Conservation (phyloP, 2,797 vertebrate species). For the Dermochelys coriacea region DNA sequence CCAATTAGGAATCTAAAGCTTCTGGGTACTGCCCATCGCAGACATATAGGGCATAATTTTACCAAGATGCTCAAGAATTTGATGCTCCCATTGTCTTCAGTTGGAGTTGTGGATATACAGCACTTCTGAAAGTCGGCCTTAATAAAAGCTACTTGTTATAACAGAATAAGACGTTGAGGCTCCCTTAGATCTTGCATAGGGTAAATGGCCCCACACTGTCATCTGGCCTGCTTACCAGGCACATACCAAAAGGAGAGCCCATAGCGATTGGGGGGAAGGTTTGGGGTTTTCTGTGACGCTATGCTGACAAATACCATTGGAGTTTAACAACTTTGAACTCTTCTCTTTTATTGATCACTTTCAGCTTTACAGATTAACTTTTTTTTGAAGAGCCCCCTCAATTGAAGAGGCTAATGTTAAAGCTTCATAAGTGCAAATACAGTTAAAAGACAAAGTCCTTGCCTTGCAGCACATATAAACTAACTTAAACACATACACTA, state of each 20-base stretch:
- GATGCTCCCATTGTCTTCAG: background rate
- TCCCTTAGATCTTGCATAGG: background rate
- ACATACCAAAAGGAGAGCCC: background rate
- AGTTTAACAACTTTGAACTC: background rate
- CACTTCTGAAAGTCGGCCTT: background rate
- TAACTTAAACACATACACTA: background rate
- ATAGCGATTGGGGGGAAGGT: background rate
- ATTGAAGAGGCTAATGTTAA: background rate
- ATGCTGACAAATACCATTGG: background rate
- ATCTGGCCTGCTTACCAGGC: background rate
- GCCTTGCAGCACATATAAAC: background rate
- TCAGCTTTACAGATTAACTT: background rate
- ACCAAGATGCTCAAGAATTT: background rate
- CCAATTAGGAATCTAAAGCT: background rate
- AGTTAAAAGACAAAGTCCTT: background rate
- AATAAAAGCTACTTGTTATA: background rate
- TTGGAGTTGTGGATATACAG: background rate
- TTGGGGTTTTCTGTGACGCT: background rate
- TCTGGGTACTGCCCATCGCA: background rate
- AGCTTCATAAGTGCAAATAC: background rate
- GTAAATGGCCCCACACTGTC: background rate
- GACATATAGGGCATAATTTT: background rate
- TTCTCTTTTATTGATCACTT: background rate
- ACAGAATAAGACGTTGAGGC: background rate
- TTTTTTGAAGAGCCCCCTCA: background rate